Evolutionary conservation across 2,113 vertebrate species (phyloP).

Genomic region (Eupsittula cactorum): DNA sequence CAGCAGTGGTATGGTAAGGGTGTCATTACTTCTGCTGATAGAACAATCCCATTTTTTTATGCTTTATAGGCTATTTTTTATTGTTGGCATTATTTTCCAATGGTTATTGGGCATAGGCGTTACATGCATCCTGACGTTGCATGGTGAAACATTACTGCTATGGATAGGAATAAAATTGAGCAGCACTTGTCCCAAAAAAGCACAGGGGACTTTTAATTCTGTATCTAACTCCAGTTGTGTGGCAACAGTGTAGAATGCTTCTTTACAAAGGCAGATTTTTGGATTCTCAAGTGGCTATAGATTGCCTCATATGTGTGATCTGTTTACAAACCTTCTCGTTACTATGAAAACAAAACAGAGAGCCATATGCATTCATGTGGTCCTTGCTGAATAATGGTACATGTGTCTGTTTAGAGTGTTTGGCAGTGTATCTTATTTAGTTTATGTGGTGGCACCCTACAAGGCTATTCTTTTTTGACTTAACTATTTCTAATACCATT

Average conservation of each 20-base stretch:
- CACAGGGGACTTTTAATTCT: constrained; percentile 29
- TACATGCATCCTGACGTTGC: neutral
- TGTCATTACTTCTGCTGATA: neutral
- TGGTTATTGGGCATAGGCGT: neutral
- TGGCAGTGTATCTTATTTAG: constrained; percentile 66
- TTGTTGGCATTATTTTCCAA: neutral
- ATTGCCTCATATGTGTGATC: constrained; percentile 61
- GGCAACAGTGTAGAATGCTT: constrained; percentile 16
- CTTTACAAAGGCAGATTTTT: constrained; percentile 64
- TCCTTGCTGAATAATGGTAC: constrained; percentile 67
- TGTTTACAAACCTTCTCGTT: constrained; percentile 76
- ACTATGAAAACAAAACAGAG: constrained; percentile 79
- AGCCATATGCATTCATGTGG: constrained; percentile 67
- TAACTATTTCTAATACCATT: constrained; percentile 15
- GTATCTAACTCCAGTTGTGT: constrained; percentile 23
- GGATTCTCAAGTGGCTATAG: constrained; percentile 70
- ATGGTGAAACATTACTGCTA: neutral
- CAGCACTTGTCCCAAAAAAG: constrained; percentile 8
- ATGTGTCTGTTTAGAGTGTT: constrained; percentile 68
- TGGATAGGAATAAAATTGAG: neutral
- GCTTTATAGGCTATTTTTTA: neutral
- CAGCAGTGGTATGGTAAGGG: neutral
- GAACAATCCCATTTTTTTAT: neutral
- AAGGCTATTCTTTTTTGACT: constrained; percentile 43
- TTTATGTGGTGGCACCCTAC: constrained; percentile 59